Base-by-base conservation (phyloP, 2,888 invertebrate species). In the Lissonota sp. region DNA sequence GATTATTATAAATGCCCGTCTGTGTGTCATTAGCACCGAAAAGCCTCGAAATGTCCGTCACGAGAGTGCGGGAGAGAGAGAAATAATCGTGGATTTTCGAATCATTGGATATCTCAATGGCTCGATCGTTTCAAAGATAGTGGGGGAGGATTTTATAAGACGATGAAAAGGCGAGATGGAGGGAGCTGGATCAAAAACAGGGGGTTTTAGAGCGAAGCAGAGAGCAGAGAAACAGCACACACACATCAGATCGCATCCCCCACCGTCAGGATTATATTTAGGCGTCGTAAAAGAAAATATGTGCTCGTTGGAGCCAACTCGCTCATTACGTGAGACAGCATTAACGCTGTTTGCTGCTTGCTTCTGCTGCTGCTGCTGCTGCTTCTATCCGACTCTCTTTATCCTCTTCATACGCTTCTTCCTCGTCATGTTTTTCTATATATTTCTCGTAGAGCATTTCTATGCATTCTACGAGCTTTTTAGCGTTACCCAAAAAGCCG, bases 211-310 rank as follows among this genome's bases (percentile, higher is more conserved):
- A 12, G 67, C 26, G 57, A 64, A 55, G 60, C 16, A 57, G 46
- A 71, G 40, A 55, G 66, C 63, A 66, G 42, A 51, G 62, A 60
- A 49, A 49, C 62, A 62, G 66, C 73, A 74, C 66, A 39, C 58
- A 71, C 79, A 71, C 82, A n/a, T n/a, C n/a, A 58, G 42, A 67
- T 71, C 71, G 70, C 75, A 67, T 69, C 75, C 81, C 81, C 60
- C 75, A 67, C 90, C 90, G 90, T 90, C 89, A 91, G 90, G 90
- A 91, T 91, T 91, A 91, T 91, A 91, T 91, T 91, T 91, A 91
- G 91, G 90, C 90, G 86, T 91, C 91, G 89, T 91, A 91, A 91
- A 91, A 90, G 91, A 91, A 91, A 91, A 91, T 91, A 91, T 91
- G 91, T 88, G 91, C 87, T 88, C 87, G 90, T 90, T 89, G 90